Evolutionary conservation across 2,888 invertebrate genomes (phyloP).

Genomic region (Harpalus rubripes): DNA sequence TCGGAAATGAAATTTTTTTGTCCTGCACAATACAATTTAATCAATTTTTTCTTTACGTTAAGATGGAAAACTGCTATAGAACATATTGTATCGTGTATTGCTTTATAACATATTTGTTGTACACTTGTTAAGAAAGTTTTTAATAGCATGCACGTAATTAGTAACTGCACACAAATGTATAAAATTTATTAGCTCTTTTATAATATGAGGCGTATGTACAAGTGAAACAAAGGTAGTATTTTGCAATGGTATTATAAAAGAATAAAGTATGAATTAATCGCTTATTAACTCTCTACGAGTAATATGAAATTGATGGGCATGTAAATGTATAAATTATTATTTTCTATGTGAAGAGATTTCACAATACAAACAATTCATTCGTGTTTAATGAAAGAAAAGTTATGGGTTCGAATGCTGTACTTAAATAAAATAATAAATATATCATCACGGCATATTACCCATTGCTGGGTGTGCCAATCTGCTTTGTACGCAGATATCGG

Average conservation of each 20-base stretch:
- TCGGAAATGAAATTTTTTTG: background rate
- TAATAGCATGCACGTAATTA: no score
- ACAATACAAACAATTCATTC: background rate
- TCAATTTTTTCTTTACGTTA: background rate
- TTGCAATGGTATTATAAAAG: background rate
- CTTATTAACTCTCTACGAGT: background rate
- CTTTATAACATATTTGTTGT: background rate
- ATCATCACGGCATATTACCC: no score
- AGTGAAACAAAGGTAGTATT: background rate
- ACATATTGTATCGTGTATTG: background rate
- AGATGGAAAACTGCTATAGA: background rate
- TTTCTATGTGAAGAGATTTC: background rate
- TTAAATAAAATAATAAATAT: no score
- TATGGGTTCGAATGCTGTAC: no score
- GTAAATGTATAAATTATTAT: background rate
- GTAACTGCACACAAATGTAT: no score
- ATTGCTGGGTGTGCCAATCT: no score
- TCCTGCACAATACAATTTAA: background rate
- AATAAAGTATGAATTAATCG: background rate
- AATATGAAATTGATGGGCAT: background rate
- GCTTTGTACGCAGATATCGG: no score
- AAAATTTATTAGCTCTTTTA: no score
- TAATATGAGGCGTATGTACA: background rate
- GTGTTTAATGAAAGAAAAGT: background rate
- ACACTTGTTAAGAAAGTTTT: background rate